Evolutionary conservation across 1,140 invertebrate species (phyloP).

Genomic region (Condylostylus longicornis): DNA sequence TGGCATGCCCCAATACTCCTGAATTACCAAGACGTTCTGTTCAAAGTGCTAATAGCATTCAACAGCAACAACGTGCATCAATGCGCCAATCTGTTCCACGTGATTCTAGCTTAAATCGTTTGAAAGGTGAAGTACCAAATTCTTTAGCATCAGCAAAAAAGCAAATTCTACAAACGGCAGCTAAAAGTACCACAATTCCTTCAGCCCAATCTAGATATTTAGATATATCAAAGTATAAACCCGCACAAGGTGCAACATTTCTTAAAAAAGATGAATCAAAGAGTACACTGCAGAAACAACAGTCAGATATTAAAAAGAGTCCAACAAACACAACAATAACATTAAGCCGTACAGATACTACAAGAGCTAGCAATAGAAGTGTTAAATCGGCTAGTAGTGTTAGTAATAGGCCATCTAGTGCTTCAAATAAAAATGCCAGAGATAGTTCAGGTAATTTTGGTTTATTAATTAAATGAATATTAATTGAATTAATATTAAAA

Average conservation of each 20-base stretch:
- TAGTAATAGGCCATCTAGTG: conserved; percentile 11
- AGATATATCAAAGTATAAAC: conserved; percentile 43
- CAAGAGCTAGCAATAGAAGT: conserved; percentile 25
- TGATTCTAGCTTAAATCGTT: conserved; percentile 27
- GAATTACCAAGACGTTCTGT: conserved; percentile 32
- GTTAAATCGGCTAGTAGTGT: conserved; percentile 18
- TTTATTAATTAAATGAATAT: conserved; percentile 2
- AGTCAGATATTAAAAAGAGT: conserved; percentile 24
- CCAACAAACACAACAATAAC: conserved; percentile 28
- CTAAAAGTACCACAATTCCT: conserved; percentile 5
- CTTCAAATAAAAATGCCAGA: conserved; percentile 21
- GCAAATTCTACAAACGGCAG: conserved; percentile 26
- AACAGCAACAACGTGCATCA: conserved; percentile 8
- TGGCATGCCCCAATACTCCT: conserved; percentile 37
- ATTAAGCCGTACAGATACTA: conserved; percentile 19
- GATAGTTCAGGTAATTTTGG: conserved; percentile 23
- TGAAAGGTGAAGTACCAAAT: conserved; percentile 27
- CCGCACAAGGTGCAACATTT: conserved; percentile 35
- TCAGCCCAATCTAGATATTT: conserved; percentile 34
- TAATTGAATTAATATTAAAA: background rate
- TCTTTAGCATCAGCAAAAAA: conserved; percentile 28
- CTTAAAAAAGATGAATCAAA: conserved; percentile 40
- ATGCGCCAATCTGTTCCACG: conserved; percentile 28
- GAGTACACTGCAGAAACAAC: conserved; percentile 36
- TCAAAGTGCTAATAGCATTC: conserved; percentile 20